Conservation (phyloP, 2,113 vertebrate species). For the Petrocephalus zakoni region DNA sequence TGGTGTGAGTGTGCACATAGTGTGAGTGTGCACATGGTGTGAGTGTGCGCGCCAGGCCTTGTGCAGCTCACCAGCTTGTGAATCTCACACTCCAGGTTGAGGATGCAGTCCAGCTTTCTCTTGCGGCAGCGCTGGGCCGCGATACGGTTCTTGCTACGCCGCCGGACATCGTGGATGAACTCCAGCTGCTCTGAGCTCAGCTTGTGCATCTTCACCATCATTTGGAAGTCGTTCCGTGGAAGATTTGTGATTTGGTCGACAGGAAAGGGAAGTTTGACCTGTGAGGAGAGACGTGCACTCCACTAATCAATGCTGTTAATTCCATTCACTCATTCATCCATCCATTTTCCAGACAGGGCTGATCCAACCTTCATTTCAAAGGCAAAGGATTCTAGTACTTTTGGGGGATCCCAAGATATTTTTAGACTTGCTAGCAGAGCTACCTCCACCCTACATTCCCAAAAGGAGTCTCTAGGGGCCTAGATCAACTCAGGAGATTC, state of each 20-base stretch:
- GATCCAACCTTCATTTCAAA: not conserved
- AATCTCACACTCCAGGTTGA: conserved; percentile 98
- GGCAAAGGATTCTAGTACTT: not conserved
- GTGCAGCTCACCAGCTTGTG: conserved; percentile 75
- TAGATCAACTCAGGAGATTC: too few relatives aligned
- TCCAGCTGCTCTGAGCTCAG: conserved; percentile 96
- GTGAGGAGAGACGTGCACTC: conserved; percentile 40
- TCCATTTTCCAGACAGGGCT: not conserved
- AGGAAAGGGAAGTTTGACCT: conserved; percentile 98
- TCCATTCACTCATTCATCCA: not conserved
- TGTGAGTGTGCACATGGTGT: not conserved
- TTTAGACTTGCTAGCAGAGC: not conserved
- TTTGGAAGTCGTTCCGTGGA: conserved; percentile 99
- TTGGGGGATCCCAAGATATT: not conserved
- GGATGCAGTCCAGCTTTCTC: conserved; percentile 97
- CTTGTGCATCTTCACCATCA: conserved; percentile 99
- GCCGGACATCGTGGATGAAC: conserved; percentile 92
- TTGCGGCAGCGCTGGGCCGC: conserved; percentile 97
- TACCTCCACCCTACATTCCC: not conserved
- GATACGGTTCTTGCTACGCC: conserved; percentile 97
- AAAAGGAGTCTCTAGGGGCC: not conserved
- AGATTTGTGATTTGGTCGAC: conserved; percentile 99
- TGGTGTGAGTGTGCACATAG: not conserved
- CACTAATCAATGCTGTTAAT: not conserved
- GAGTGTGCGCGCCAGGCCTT: not conserved